Evolutionary conservation across 2,888 invertebrate genomes (phyloP).

Genomic region (Nesidiocoris tenuis): DNA sequence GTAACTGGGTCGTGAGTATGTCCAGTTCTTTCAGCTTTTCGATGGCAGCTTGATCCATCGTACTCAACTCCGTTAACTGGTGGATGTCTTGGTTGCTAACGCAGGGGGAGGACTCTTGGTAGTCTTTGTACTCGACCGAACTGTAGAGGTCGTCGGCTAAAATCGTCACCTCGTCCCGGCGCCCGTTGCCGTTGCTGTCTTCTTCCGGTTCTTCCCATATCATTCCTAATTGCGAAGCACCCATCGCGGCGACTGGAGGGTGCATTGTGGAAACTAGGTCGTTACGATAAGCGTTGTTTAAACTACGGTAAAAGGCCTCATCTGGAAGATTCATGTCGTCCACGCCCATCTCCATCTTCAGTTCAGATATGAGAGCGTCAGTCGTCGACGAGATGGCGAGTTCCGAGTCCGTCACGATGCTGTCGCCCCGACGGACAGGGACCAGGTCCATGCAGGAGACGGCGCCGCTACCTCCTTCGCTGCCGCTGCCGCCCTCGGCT

Average conservation of each 20-base stretch:
- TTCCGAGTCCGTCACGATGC: slow-evolving; percentile 32
- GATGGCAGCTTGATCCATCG: slow-evolving; percentile 74
- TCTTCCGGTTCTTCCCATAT: slow-evolving; percentile 85
- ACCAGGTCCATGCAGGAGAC: slow-evolving; percentile 46
- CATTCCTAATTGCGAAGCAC: slow-evolving; percentile 75
- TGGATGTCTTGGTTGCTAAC: slow-evolving; percentile 76
- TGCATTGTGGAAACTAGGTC: slow-evolving; percentile 62
- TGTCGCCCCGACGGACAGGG: slow-evolving; percentile 22
- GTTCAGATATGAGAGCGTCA: slow-evolving; percentile 53
- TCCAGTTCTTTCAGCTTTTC: slow-evolving; percentile 78
- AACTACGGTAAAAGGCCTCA: slow-evolving; percentile 82
- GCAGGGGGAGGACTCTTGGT: slow-evolving; percentile 71
- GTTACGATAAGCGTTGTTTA: slow-evolving; percentile 84
- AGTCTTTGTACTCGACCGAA: slow-evolving; percentile 75
- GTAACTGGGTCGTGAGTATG: slow-evolving; percentile 71
- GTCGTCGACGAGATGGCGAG: slow-evolving; percentile 39
- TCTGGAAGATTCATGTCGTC: slow-evolving; percentile 68
- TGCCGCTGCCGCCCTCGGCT: slow-evolving; percentile 15
- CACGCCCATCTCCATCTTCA: slow-evolving; percentile 54
- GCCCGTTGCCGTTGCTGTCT: slow-evolving; percentile 56
- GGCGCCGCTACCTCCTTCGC: not conserved
- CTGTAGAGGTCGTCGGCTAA: slow-evolving; percentile 66
- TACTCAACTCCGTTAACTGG: slow-evolving; percentile 71
- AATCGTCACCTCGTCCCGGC: slow-evolving; percentile 54
- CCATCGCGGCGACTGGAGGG: slow-evolving; percentile 54